Percentiles rank a stretch among this genome's conserved stretches.
Evolutionary conservation across 1,140 invertebrate genomes (phyloP).

Genomic region (Dreissena polymorpha): DNA sequence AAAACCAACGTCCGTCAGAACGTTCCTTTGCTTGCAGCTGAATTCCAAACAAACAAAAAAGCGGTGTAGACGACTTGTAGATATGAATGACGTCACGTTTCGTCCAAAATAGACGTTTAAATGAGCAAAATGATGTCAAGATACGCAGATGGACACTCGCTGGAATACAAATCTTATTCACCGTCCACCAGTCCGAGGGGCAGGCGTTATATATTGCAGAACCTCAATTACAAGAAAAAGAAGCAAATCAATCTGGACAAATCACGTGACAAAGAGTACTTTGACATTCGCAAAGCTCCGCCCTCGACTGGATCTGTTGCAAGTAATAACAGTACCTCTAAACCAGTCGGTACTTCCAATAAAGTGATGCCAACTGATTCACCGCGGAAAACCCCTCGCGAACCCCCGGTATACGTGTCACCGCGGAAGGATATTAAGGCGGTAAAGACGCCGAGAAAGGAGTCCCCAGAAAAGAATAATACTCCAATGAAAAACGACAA

Average conservation of each 20-base stretch:
- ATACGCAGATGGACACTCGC: conserved; percentile 21
- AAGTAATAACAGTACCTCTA: conserved; percentile 5
- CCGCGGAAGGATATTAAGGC: conserved; percentile 33
- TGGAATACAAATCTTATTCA: conserved; percentile 5
- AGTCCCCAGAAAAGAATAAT: conserved; percentile 1
- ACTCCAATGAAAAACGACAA: conserved; percentile 20
- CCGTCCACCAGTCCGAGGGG: conserved; percentile 31
- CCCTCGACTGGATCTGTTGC: conserved; percentile 8
- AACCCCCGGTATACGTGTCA: conserved; percentile 26
- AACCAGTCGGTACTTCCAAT: conserved; percentile 36
- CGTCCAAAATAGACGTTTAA: no score
- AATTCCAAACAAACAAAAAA: no score
- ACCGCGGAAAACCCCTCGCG: conserved; percentile 18
- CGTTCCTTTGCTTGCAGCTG: no score
- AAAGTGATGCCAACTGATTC: conserved; percentile 50
- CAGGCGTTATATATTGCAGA: conserved; percentile 39
- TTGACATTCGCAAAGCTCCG: conserved; percentile 26
- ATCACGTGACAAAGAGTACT: conserved; percentile 24
- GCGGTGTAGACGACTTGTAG: no score
- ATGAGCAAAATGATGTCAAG: conserved; percentile 42
- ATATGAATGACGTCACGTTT: no score
- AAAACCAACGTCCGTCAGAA: no score
- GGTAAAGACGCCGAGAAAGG: background rate
- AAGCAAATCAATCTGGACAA: conserved; percentile 23
- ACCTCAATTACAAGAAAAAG: conserved; percentile 36